Percentiles rank a stretch among this genome's conserved stretches.
Evolutionary conservation across 2,888 invertebrate species (phyloP).

Genomic region (Macropis europaea): DNA sequence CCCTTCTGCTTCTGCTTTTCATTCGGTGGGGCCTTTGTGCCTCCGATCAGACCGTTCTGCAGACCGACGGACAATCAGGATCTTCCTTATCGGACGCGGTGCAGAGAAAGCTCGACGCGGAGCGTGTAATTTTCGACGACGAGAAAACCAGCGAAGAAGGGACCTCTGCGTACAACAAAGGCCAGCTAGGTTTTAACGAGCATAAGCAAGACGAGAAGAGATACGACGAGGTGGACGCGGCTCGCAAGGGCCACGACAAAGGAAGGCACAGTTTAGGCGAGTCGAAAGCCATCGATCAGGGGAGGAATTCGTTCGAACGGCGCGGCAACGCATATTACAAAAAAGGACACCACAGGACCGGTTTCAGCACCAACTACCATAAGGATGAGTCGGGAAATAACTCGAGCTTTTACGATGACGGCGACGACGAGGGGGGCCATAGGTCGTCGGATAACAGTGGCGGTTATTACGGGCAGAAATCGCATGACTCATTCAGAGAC

Average conservation of each 20-base stretch:
- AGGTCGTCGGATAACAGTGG: slow-evolving; percentile 72
- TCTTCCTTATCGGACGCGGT: slow-evolving; percentile 38
- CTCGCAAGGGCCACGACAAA: slow-evolving; percentile 80
- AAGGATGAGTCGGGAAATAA: slow-evolving; percentile 87
- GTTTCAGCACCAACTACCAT: slow-evolving; percentile 86
- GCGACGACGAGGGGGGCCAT: slow-evolving; percentile 79
- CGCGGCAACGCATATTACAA: slow-evolving; percentile 80
- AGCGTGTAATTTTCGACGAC: slow-evolving; percentile 51
- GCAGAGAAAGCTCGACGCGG: slow-evolving; percentile 44
- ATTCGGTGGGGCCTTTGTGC: not conserved
- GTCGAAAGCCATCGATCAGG: slow-evolving; percentile 65
- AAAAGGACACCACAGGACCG: slow-evolving; percentile 86
- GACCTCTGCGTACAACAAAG: slow-evolving; percentile 45
- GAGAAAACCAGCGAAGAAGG: slow-evolving; percentile 48
- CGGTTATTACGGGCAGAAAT: slow-evolving; percentile 70
- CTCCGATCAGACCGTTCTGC: not conserved
- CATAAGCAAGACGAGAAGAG: slow-evolving; percentile 78
- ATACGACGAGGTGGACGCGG: slow-evolving; percentile 81
- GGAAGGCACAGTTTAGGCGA: slow-evolving; percentile 81
- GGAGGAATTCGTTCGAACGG: slow-evolving; percentile 57
- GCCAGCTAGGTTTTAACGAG: slow-evolving; percentile 48
- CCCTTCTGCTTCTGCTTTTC: not conserved
- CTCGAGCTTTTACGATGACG: slow-evolving; percentile 86
- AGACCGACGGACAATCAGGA: slow-evolving; percentile 17
- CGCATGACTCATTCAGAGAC: slow-evolving; percentile 57